Percentiles rank a stretch among this genome's conserved stretches.
phyloP scores from a whole-genome alignment of 2,888 invertebrate genomes.

The Trissolcus japonicus region DNA sequence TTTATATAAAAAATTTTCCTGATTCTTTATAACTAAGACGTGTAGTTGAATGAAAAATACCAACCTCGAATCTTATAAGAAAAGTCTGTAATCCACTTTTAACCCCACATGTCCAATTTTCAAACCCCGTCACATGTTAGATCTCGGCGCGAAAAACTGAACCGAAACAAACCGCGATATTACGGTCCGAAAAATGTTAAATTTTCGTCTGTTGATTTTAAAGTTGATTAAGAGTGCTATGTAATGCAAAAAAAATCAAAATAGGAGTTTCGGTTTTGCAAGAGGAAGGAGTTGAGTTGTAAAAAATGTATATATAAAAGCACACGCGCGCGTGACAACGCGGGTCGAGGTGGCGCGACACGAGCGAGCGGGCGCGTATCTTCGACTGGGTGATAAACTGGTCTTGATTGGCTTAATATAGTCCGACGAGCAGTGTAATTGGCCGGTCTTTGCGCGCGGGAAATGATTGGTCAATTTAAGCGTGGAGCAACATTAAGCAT shows the following conservation, averaged over 20 bases:
- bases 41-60: no score
- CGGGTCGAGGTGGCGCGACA: conserved; percentile 17
- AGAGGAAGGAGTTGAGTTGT: background rate
- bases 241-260: background rate
- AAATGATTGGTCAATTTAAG: conserved; percentile 77
- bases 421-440: conserved; percentile 79
- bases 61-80: no score
- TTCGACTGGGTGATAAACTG: conserved; percentile 80
- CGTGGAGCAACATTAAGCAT: conserved; percentile 76
- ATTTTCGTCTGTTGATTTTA: no score
- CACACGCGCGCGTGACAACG: conserved; percentile 39
- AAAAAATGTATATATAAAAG: conserved; percentile 10
- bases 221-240: no score
- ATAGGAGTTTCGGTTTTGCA: background rate
- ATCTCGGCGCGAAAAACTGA: no score
- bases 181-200: background rate
- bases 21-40: no score
- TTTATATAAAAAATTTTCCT: no score
- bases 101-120: conserved; percentile 4
- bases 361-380: conserved; percentile 75
- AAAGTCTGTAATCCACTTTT: background rate
- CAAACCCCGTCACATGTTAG: background rate
- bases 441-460: conserved; percentile 79
- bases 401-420: conserved; percentile 83
- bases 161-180: background rate